Evolutionary conservation across 2,797 vertebrate genomes (phyloP).

Genomic region (Rhinogobio ventralis): DNA sequence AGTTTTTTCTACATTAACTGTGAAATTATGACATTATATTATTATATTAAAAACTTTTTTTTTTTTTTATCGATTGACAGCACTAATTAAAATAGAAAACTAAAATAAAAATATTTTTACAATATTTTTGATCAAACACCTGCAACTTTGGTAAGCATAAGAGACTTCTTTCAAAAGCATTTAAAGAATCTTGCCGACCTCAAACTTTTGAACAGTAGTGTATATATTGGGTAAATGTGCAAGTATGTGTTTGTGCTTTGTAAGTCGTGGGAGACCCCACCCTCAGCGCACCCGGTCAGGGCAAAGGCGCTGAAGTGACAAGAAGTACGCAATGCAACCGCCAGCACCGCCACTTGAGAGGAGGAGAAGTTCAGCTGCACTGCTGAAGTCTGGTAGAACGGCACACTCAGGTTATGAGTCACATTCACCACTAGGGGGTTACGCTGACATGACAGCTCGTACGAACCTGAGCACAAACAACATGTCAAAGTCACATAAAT

Average conservation of each 20-base stretch:
- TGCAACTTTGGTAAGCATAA: too few species aligned
- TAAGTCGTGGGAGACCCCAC: constrained; percentile 76
- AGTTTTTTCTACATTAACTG: too few species aligned
- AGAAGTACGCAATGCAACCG: constrained; percentile 84
- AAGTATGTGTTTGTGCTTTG: constrained; percentile 25
- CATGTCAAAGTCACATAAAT: not conserved
- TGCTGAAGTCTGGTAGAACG: constrained; percentile 73
- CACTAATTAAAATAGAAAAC: not conserved
- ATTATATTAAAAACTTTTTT: too few species aligned
- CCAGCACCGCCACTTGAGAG: constrained; percentile 83
- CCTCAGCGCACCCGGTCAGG: constrained; percentile 84
- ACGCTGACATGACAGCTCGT: constrained; percentile 86
- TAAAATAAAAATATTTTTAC: not conserved
- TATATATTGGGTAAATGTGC: not conserved
- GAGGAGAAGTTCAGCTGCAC: constrained; percentile 89
- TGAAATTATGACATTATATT: too few species aligned
- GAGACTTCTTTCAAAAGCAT: too few species aligned
- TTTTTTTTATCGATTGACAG: too few species aligned
- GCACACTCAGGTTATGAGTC: constrained; percentile 75
- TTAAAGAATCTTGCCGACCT: too few species aligned
- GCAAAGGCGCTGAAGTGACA: constrained; percentile 79
- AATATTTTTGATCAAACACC: not conserved
- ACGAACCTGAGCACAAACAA: constrained; percentile 74
- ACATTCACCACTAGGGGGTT: constrained; percentile 88
- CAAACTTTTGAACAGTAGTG: not conserved